Conservation (phyloP, 1,140 invertebrate genomes). For the Magallana angulata region DNA sequence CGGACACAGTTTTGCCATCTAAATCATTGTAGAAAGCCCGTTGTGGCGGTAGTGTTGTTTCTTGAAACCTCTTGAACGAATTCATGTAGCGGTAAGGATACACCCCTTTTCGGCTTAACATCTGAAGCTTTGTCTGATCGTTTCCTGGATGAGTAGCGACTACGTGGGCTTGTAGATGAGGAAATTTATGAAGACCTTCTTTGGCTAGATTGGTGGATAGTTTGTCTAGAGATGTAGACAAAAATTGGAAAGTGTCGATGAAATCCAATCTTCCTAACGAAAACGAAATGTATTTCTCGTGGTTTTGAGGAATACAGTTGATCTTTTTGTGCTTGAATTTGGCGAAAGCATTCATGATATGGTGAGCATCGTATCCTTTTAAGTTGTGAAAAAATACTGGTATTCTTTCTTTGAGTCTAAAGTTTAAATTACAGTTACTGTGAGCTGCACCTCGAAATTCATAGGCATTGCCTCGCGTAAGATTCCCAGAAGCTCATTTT, state of each 20-base stretch:
- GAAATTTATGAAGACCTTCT: background rate
- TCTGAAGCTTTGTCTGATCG: background rate
- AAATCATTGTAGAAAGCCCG: constrained; percentile 22
- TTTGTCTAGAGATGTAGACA: constrained; percentile 42
- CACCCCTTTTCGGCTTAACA: constrained; percentile 39
- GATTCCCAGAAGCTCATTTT: background rate
- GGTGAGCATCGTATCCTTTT: constrained; percentile 40
- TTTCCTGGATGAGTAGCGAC: background rate
- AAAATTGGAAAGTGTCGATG: constrained; percentile 50
- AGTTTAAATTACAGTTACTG: constrained; percentile 27
- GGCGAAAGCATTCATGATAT: constrained; percentile 45
- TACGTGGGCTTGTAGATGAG: background rate
- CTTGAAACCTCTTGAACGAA: constrained; percentile 2
- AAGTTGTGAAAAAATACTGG: background rate
- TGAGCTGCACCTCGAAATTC: constrained; percentile 11
- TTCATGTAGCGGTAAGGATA: constrained; percentile 51
- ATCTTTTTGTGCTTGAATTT: constrained; percentile 42
- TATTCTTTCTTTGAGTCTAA: background rate
- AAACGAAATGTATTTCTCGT: constrained; percentile 17
- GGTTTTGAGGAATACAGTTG: constrained; percentile 41
- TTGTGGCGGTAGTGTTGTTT: background rate
- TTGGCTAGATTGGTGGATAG: background rate
- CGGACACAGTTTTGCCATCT: background rate
- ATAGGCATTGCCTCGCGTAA: background rate
- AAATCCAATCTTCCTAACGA: constrained; percentile 26